These are phyloP conservation scores for Mormyrops attenuatus DNA, from an alignment of 2,797 vertebrate species.

Conservation along the genomic window DNA sequence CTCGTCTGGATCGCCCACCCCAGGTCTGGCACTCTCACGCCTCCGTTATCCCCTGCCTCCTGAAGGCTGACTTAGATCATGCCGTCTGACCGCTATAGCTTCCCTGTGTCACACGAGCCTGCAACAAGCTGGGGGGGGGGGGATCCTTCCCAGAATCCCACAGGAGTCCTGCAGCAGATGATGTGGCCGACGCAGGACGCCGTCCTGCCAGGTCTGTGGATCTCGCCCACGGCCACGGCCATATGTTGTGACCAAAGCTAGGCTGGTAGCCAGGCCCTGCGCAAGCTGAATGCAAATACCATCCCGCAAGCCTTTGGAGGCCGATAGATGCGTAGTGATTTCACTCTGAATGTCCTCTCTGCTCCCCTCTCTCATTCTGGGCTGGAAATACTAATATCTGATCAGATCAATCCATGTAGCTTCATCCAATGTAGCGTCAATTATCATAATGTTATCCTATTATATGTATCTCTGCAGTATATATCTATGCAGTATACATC, in stretches of 20 bases:
- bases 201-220: slow-evolving; percentile 43
- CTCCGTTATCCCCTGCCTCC: background rate
- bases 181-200: slow-evolving; percentile 41
- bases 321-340: background rate
- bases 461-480: background rate
- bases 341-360: background rate
- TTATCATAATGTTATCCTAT: background rate
- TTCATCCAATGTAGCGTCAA: background rate
- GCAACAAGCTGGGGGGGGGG: background rate
- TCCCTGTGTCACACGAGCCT: background rate
- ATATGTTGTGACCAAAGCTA: slow-evolving; percentile 33
- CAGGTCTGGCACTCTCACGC: background rate
- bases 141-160: slow-evolving; percentile 5
- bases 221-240: slow-evolving; percentile 40
- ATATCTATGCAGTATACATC: background rate
- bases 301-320: background rate
- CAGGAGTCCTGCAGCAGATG: slow-evolving; percentile 26
- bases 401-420: background rate
- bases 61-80: background rate
- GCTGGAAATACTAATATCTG: background rate
- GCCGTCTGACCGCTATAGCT: background rate
- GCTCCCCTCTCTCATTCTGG: background rate
- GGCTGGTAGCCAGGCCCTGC: background rate
- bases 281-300: background rate
- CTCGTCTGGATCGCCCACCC: background rate